These are phyloP conservation scores for Radopholus similis DNA, from an alignment of 1,140 invertebrate genomes.

Conservation along the genomic window DNA sequence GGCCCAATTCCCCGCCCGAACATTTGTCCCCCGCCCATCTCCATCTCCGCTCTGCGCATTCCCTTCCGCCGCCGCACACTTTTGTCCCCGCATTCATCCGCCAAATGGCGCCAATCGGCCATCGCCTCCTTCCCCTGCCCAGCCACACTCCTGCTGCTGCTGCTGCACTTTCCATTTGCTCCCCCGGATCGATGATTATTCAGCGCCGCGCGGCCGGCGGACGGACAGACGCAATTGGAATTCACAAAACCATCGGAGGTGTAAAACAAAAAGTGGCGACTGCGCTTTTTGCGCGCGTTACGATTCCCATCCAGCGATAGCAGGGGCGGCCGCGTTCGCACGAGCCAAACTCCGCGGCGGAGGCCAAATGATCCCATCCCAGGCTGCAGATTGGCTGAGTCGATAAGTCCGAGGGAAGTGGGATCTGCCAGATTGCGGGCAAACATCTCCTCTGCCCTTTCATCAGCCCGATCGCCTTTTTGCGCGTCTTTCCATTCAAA, in stretches of 20 bases:
- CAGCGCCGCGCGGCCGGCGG: background rate
- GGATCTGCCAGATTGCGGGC: no score
- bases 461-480: no score
- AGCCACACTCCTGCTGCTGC: no score
- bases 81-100: background rate
- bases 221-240: background rate
- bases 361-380: no score
- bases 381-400: no score
- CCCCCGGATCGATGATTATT: conserved; percentile 8
- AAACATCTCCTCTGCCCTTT: no score
- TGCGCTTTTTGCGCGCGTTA: conserved; percentile 1
- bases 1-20: no score
- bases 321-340: background rate
- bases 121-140: background rate
- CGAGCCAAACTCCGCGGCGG: no score
- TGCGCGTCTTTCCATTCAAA: no score
- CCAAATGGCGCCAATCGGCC: background rate
- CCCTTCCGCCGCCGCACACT: background rate
- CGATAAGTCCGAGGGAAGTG: no score
- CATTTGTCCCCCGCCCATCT: background rate
- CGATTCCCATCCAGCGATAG: background rate
- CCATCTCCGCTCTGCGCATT: background rate
- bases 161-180: background rate
- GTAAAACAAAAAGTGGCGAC: background rate
- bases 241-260: background rate